These are phyloP conservation scores for Ophiothrix spiculata DNA, from an alignment of 35 echinoderm and acorn worm genomes.

Conservation along the genomic window DNA sequence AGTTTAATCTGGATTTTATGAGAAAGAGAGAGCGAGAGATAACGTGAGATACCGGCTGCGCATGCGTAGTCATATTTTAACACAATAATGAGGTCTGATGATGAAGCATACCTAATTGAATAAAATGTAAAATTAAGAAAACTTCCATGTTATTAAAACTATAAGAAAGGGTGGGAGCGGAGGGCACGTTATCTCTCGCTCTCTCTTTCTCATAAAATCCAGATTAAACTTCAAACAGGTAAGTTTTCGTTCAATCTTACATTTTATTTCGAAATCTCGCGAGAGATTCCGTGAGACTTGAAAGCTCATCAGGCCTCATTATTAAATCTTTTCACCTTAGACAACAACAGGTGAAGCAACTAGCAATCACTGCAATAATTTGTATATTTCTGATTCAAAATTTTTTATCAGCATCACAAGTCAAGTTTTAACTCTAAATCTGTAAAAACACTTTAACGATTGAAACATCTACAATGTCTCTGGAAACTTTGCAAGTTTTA, in stretches of 20 bases:
- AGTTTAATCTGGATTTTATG: slow-evolving; percentile 5
- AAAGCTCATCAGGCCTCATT: neutral
- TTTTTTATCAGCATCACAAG: neutral
- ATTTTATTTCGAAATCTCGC: slow-evolving; percentile 30
- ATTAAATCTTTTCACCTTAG: neutral
- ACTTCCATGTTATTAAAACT: neutral
- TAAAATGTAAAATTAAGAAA: neutral
- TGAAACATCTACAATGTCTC: no score
- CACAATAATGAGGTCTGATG: neutral
- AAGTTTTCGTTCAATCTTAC: slow-evolving; percentile 19
- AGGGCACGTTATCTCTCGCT: neutral
- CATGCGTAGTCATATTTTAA: neutral
- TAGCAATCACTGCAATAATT: neutral
- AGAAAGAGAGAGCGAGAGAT: neutral
- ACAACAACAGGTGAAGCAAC: neutral
- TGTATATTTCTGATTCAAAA: neutral
- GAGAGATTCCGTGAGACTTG: slow-evolving; percentile 24
- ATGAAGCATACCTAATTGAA: neutral
- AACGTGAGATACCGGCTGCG: neutral
- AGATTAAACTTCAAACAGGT: slow-evolving; percentile 29
- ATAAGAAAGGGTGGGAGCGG: neutral
- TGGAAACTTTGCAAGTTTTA: no score
- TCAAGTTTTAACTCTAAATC: neutral
- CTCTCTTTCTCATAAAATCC: slow-evolving; percentile 11
- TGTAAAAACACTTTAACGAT: no score